These are phyloP conservation scores for Narcine bancroftii DNA, from an alignment of 2,113 vertebrate species.

Conservation along the genomic window DNA sequence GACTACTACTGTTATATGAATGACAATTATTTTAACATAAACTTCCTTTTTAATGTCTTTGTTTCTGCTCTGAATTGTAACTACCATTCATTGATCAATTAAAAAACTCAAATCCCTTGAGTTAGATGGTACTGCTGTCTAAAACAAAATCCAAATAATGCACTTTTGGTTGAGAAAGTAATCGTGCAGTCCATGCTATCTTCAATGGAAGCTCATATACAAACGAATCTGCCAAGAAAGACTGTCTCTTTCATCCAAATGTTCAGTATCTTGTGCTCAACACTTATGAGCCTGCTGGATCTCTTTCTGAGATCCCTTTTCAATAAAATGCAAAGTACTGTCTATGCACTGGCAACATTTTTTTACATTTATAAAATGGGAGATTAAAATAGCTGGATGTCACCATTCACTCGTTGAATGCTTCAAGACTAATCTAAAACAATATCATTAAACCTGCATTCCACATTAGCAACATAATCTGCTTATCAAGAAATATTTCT, in stretches of 20 bases:
- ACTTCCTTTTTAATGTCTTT: background rate
- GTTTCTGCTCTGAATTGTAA: background rate
- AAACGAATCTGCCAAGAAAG: background rate
- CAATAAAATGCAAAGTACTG: background rate
- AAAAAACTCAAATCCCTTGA: background rate
- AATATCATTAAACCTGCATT: background rate
- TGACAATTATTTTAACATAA: background rate
- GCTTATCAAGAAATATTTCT: conserved; percentile 46
- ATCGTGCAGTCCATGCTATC: background rate
- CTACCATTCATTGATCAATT: background rate
- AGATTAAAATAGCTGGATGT: background rate
- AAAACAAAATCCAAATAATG: background rate
- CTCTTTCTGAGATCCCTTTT: background rate
- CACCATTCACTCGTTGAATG: background rate
- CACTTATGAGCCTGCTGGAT: background rate
- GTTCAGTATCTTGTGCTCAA: background rate
- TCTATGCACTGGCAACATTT: background rate
- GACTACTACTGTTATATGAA: background rate
- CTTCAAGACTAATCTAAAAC: background rate
- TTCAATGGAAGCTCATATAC: background rate
- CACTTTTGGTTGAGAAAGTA: background rate
- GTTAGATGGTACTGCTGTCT: background rate
- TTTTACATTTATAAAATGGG: background rate
- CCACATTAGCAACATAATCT: background rate
- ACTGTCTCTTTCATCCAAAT: background rate